These are phyloP conservation scores for Thunnus albacares DNA, from an alignment of 2,797 vertebrate genomes.

Conservation along the genomic window DNA sequence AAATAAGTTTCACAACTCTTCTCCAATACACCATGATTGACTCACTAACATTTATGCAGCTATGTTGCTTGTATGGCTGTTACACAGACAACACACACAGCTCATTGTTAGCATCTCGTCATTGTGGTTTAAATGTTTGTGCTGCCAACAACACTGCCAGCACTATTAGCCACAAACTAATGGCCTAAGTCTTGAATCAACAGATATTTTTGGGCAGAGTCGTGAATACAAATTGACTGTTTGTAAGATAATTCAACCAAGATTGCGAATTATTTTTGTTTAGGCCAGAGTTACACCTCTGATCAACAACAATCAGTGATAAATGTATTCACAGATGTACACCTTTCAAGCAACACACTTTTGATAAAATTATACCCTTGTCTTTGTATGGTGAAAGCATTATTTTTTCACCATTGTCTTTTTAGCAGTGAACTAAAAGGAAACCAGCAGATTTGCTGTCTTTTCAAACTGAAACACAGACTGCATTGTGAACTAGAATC, in stretches of 20 bases:
- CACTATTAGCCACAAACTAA: neutral
- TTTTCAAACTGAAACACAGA: conserved; percentile 8
- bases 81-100: neutral
- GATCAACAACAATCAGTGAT: neutral
- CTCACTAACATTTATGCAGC: neutral
- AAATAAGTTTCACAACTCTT: too few species aligned
- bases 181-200: neutral
- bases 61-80: neutral
- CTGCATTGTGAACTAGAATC: conserved; percentile 34
- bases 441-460: neutral
- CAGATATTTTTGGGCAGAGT: too few species aligned
- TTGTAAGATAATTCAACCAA: too few species aligned
- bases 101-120: neutral
- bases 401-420: conserved; percentile 5
- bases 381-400: neutral
- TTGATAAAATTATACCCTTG: neutral
- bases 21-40: too few species aligned
- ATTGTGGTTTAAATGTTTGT: neutral
- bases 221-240: too few species aligned
- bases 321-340: neutral
- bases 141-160: neutral
- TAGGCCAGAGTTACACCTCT: too few species aligned
- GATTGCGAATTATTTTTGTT: too few species aligned
- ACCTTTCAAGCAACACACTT: neutral
- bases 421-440: neutral